A percentile compares a stretch with the other conserved stretches of the same genome.
These are phyloP conservation scores for Scalopus aquaticus DNA, from an alignment of 2,113 vertebrate genomes.

Conservation along the genomic window DNA sequence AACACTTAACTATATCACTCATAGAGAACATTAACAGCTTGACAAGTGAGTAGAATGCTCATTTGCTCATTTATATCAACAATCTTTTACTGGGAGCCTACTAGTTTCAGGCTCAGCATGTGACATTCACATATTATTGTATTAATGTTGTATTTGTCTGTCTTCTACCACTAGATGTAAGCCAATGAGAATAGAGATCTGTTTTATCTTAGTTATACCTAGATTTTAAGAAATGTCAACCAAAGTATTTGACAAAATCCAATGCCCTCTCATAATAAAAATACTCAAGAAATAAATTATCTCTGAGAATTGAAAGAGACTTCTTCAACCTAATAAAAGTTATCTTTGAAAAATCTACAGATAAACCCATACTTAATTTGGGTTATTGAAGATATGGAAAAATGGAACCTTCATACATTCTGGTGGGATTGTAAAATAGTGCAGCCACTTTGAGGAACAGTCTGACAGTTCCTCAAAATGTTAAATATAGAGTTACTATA, in stretches of 20 bases:
- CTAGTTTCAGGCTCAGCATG: background rate
- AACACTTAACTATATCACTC: background rate
- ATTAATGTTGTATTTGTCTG: background rate
- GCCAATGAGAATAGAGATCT: background rate
- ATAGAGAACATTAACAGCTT: background rate
- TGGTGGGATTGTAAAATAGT: background rate
- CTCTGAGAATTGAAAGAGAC: background rate
- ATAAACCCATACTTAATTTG: background rate
- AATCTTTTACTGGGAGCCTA: background rate
- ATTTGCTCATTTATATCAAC: background rate
- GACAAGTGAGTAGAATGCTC: background rate
- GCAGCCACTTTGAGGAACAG: background rate
- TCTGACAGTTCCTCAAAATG: background rate
- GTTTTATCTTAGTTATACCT: background rate
- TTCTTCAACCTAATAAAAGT: background rate
- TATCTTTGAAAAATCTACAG: background rate
- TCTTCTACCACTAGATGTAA: background rate
- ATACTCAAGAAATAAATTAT: background rate
- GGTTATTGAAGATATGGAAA: background rate
- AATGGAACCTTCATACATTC: background rate
- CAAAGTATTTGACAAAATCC: background rate
- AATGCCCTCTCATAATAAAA: constrained; percentile 37
- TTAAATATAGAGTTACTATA: background rate
- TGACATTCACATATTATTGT: background rate
- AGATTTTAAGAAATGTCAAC: background rate